These are phyloP conservation scores for Meloidogyne chitwoodi DNA, from an alignment of 1,140 invertebrate species.

Conservation along the genomic window DNA sequence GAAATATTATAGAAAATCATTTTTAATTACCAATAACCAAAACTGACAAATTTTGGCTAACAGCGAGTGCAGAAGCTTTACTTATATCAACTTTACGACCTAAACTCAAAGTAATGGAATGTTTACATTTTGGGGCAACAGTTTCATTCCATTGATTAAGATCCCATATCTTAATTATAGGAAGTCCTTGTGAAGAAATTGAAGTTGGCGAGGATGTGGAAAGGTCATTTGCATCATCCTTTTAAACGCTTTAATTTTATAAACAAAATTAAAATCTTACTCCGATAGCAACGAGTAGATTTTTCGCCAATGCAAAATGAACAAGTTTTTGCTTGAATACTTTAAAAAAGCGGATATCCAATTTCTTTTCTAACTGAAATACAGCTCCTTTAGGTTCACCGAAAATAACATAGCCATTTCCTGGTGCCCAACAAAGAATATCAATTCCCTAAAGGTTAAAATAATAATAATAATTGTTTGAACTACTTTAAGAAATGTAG, in stretches of 20 bases:
- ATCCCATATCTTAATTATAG: slow-evolving; percentile 6
- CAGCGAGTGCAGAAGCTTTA: slow-evolving; percentile 1
- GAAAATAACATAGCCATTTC: slow-evolving; percentile 43
- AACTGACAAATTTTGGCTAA: slow-evolving; percentile 1
- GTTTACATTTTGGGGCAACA: slow-evolving; percentile 14
- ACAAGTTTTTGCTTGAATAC: slow-evolving; percentile 39
- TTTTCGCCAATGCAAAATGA: slow-evolving; percentile 6
- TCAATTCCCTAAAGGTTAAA: slow-evolving; percentile 40
- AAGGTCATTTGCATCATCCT: background rate
- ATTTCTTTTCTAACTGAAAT: slow-evolving; percentile 26
- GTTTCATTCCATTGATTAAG: slow-evolving; percentile 13
- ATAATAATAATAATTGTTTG: background rate
- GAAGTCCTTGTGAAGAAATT: background rate
- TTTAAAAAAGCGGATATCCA: slow-evolving; percentile 34
- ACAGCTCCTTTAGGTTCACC: slow-evolving; percentile 45
- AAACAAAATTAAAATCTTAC: background rate
- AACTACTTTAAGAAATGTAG: background rate
- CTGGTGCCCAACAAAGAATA: slow-evolving; percentile 39
- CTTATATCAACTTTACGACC: slow-evolving; percentile 5
- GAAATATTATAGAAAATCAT: background rate
- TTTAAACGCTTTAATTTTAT: background rate
- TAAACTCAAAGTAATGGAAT: background rate
- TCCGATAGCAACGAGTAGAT: slow-evolving; percentile 13
- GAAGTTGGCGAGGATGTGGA: background rate
- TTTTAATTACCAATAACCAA: slow-evolving; percentile 18